Evolutionary conservation across 1,140 invertebrate species (phyloP), one percentile per base, ranked within the genome.

Genomic region (Lasioglossum albipes): DNA sequence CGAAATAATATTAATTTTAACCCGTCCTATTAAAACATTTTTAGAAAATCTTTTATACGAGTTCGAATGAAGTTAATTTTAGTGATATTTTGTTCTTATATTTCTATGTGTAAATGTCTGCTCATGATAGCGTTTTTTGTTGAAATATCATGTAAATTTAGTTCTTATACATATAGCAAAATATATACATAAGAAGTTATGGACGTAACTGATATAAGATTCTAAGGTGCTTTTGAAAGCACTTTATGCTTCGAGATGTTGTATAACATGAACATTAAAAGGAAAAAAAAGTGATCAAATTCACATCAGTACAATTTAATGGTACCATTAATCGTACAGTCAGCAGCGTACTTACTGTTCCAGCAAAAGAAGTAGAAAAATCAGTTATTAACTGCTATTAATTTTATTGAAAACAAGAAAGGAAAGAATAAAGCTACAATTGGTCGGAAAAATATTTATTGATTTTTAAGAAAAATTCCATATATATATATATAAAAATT

Each of bases 71-170:
- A 64, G 82, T 87, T 89, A 90, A 83, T 87, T 88, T 89, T 89
- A 91, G 84, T 81, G 61, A 88, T 90, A 90, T 90, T 90, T 91
- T 92, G 88, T 92, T 92, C 92, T 91, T 91, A 91, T 92, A 92
- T 91, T 90, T 90, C 87, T 90, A 92, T 89, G 85, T 92, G 88
- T 92, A 92, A 92, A 92, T 92, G 90, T 92, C 88, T 91, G 89
- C 90, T 92, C 88, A 84, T 89, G 88, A 89, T 92, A 90, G 86
- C 76, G 86, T 89, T 91, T 92, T 93, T 88, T 93, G 90, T 93
- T 92, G 89, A 92, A 82, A 92, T 92, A 92, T 92, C 90, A 91
- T 92, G 91, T 91, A 92, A 91, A 92, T 92, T 92, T 91, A 91
- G 87, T 88, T 88, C 74, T 83, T 87, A 80, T 87, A 90, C 27